phyloP scores from a whole-genome alignment of 2,797 vertebrate species.

The Aeoliscus strigatus region DNA sequence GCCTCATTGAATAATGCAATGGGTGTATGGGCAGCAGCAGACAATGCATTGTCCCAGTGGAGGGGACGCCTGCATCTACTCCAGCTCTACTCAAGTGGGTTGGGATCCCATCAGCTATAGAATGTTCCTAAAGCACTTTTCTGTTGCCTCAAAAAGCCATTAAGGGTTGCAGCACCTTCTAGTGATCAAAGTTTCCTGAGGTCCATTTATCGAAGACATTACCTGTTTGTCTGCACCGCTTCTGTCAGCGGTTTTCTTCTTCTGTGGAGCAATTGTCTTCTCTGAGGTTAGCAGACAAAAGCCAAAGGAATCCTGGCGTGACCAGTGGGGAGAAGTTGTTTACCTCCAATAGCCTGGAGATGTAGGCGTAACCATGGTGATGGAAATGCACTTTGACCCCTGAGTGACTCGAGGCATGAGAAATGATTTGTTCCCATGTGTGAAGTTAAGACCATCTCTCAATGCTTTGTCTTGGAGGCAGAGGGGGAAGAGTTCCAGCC shows the following conservation, averaged over 20 bases:
- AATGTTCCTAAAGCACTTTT: slow-evolving; percentile 32
- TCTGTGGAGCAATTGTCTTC: slow-evolving; percentile 3
- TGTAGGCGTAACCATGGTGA: slow-evolving; percentile 48
- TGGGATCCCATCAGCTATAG: slow-evolving; percentile 48
- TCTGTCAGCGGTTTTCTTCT: slow-evolving; percentile 1
- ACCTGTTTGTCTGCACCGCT: background rate
- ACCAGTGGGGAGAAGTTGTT: slow-evolving; percentile 30
- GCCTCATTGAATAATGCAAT: slow-evolving; percentile 74
- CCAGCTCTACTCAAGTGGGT: slow-evolving; percentile 46
- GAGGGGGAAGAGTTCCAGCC: background rate
- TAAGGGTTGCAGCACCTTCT: slow-evolving; percentile 24
- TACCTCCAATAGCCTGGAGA: slow-evolving; percentile 33
- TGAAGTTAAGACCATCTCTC: slow-evolving; percentile 18
- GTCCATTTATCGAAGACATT: slow-evolving; percentile 11
- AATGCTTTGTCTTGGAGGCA: slow-evolving; percentile 12
- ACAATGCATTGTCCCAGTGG: slow-evolving; percentile 62
- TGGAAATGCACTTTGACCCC: slow-evolving; percentile 45
- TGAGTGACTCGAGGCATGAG: slow-evolving; percentile 38
- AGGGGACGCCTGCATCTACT: slow-evolving; percentile 15
- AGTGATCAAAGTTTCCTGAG: slow-evolving; percentile 24
- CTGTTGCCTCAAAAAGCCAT: slow-evolving; percentile 36
- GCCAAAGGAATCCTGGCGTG: slow-evolving; percentile 37
- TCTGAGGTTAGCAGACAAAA: slow-evolving; percentile 23
- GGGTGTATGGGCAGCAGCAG: slow-evolving; percentile 49
- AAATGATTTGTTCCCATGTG: slow-evolving; percentile 49